phyloP scores from a whole-genome alignment of 2,888 invertebrate genomes.

The Xestia ashworthii region DNA sequence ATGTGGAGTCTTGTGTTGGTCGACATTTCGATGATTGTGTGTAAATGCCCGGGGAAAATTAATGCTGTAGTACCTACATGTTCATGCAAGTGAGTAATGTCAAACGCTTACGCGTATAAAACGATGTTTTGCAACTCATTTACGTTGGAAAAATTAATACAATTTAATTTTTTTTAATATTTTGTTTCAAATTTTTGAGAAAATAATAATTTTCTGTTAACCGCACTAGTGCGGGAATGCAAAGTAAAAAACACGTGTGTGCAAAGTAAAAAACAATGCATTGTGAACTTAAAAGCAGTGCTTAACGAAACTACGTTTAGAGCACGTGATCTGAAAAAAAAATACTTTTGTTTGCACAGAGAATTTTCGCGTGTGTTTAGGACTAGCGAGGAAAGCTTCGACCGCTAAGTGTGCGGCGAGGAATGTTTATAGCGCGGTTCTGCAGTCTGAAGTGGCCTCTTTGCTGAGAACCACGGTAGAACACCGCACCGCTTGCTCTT shows the following conservation, averaged over 20 bases:
- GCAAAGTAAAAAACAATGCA: not conserved
- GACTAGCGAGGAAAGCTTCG: constrained; percentile 95
- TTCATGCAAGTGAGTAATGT: not conserved
- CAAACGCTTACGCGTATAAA: not conserved
- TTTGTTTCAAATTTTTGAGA: not conserved
- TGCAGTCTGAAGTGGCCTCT: constrained; percentile 99
- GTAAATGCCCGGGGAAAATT: constrained; percentile 19
- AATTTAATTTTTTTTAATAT: not conserved
- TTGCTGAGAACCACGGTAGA: constrained; percentile 96
- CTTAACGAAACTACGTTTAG: not conserved
- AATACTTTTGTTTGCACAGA: constrained; percentile 90
- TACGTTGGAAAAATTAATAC: not conserved
- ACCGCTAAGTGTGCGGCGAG: constrained; percentile 97
- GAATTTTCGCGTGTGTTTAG: constrained; percentile 98
- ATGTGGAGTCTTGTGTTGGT: constrained; percentile 44
- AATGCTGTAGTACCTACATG: not conserved
- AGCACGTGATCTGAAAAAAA: not conserved
- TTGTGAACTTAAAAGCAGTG: not conserved
- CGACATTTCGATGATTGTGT: constrained; percentile 43
- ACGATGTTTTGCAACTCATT: not conserved
- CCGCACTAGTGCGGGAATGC: not conserved
- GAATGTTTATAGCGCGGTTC: constrained; percentile 98
- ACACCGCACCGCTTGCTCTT: constrained; percentile 96
- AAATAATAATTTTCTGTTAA: not conserved
- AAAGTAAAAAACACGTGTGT: not conserved